A percentile compares a stretch with the other conserved stretches of the same genome.
Evolutionary conservation across 1,140 invertebrate genomes (phyloP).

Genomic region (Acromyrmex charruanus): DNA sequence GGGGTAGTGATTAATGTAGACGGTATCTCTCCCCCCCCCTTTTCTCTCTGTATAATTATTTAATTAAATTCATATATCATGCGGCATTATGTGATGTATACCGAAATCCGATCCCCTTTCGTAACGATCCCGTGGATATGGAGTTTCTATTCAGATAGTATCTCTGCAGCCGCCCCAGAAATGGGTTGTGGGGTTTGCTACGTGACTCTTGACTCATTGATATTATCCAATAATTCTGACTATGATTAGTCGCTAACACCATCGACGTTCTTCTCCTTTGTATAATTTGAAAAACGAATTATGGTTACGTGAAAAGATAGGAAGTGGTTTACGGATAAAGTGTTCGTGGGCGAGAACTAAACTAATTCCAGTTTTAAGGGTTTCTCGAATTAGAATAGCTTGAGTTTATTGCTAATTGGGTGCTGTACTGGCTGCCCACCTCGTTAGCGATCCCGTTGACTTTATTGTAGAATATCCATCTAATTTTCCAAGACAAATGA

Average conservation of each 20-base stretch:
- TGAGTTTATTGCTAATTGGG: constrained; percentile 78
- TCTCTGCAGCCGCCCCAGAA: constrained; percentile 11
- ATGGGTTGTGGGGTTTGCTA: not conserved
- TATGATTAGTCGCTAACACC: not conserved
- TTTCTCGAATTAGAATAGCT: constrained; percentile 71
- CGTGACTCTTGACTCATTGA: constrained; percentile 20
- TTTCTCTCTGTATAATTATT: constrained; percentile 73
- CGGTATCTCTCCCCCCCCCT: constrained; percentile 16
- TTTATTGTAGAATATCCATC: constrained; percentile 62
- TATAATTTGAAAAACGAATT: constrained; percentile 35
- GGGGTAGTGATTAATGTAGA: constrained; percentile 69
- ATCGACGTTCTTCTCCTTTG: not conserved
- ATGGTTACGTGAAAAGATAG: not conserved
- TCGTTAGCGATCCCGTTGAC: constrained; percentile 74
- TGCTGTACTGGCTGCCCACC: constrained; percentile 72
- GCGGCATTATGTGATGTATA: constrained; percentile 67
- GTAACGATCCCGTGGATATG: constrained; percentile 50
- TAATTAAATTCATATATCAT: constrained; percentile 81
- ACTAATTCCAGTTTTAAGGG: constrained; percentile 73
- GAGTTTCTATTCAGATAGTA: constrained; percentile 41
- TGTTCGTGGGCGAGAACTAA: constrained; percentile 53
- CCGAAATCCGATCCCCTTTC: constrained; percentile 46
- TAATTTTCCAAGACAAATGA: constrained; percentile 56
- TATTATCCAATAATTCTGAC: not conserved
- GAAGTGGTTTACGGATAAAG: constrained; percentile 37